Evolutionary conservation across 2,113 vertebrate genomes (phyloP), one percentile per base, ranked within the genome.

Genomic region (Tor tambroides): DNA sequence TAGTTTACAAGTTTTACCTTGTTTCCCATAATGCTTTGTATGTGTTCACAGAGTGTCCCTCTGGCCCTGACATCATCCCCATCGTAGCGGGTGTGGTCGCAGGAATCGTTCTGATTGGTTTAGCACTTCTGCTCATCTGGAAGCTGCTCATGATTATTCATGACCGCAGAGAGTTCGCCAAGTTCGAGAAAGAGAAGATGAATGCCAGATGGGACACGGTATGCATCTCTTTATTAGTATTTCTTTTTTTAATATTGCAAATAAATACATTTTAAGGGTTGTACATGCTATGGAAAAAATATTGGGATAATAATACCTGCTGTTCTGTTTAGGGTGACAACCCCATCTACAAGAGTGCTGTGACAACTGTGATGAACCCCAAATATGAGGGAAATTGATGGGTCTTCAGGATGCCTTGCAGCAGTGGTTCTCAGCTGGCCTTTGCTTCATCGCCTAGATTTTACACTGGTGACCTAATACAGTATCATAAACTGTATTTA

Each of bases 161-260:
- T 0, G 98, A 99, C 94, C 96, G 98, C 91, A 94, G 98, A 87
- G 98, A 99, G 93, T 99, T 99, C 83, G 97, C 97, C 90, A 99
- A 99, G 92, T 99, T 99, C 43, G 97, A 99, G 92, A 99, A 99
- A 93, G 98, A 99, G 91, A 99, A 98, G 91, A 96, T 98, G 97
- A 99, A 99, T 86, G 97, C 98, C 90, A 99, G 97, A 88, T 99
- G 98, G 98, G 97, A 99, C 95, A 96, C 98, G 92, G 98, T 99
- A 92, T 97, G 97, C 3, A 71, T 94, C 19, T 23, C 5, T 95
- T 30, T 51, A 63, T 72, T 72, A 4, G 21, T 30, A 51, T 30
- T 17, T 51, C 2, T 49, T 26, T 30, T n/a, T 14, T 28, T 76
- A n/a, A 49, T 43, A 26, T 9, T 51, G 49, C 49, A 51, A 15